phyloP scores from a whole-genome alignment of 2,888 invertebrate genomes.

The Caenorhabditis imperialis region DNA sequence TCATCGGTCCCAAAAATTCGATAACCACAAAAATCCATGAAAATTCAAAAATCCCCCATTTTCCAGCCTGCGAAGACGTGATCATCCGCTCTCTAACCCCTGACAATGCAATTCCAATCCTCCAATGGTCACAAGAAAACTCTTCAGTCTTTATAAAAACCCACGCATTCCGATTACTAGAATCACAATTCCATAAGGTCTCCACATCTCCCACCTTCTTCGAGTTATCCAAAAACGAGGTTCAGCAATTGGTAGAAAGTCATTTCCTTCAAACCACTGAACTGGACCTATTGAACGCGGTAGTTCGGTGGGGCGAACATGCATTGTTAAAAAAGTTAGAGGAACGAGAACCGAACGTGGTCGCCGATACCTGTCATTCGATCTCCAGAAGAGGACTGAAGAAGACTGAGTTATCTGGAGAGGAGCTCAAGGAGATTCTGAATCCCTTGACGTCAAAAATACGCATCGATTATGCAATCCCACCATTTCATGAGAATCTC shows the following conservation, averaged over 20 bases:
- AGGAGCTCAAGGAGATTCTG: conserved; percentile 80
- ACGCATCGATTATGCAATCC: conserved; percentile 90
- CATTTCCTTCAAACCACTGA: conserved; percentile 79
- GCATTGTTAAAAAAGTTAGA: conserved; percentile 88
- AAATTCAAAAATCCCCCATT: too few relatives aligned
- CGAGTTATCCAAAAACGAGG: conserved; percentile 29
- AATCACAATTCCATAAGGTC: conserved; percentile 44
- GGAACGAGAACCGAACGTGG: conserved; percentile 58
- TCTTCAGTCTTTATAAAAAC: conserved; percentile 93
- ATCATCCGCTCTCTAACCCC: conserved; percentile 89
- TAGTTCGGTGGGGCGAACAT: conserved; percentile 91
- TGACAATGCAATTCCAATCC: conserved; percentile 87
- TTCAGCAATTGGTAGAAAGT: conserved; percentile 27
- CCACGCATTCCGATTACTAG: conserved; percentile 77
- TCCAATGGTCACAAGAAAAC: conserved; percentile 91
- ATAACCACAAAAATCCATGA: too few relatives aligned
- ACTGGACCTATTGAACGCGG: conserved; percentile 89
- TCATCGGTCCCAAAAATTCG: too few relatives aligned
- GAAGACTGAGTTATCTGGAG: conserved; percentile 86
- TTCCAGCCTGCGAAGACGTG: conserved; percentile 89
- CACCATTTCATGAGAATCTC: conserved; percentile 82
- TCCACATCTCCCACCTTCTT: conserved; percentile 20
- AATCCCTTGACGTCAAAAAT: conserved; percentile 81
- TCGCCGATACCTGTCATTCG: conserved; percentile 91
- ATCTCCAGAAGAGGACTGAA: conserved; percentile 89